Conservation (phyloP, 2,797 vertebrate genomes). For the Meda fulgida region DNA sequence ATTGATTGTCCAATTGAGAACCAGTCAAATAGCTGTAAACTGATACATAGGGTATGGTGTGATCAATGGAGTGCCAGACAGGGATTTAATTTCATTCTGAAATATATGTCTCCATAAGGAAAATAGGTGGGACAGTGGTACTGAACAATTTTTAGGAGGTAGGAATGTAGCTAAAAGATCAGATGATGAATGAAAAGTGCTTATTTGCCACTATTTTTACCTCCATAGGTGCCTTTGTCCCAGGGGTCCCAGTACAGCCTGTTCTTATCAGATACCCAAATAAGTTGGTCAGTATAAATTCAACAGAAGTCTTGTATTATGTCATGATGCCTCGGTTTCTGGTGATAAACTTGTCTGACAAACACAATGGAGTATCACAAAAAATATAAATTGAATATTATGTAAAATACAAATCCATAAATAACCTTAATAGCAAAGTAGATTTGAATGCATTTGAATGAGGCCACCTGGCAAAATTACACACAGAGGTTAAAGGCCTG, state of each 20-base stretch:
- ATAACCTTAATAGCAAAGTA: neutral
- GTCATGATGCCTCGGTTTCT: neutral
- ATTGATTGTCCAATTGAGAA: slow-evolving; percentile 18
- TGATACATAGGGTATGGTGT: slow-evolving; percentile 25
- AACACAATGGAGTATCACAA: slow-evolving; percentile 2
- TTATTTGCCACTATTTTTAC: slow-evolving; percentile 13
- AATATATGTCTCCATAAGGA: neutral
- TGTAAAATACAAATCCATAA: slow-evolving; percentile 5
- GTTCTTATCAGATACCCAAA: slow-evolving; percentile 92
- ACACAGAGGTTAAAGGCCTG: neutral
- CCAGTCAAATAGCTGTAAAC: slow-evolving; percentile 21
- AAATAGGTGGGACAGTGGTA: neutral
- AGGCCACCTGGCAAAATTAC: neutral
- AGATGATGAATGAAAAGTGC: slow-evolving; percentile 1
- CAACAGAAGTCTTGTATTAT: neutral
- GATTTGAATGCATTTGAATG: neutral
- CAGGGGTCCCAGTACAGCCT: slow-evolving; percentile 91
- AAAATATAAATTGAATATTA: neutral
- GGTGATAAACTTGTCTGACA: neutral
- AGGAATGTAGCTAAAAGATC: neutral
- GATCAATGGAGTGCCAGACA: slow-evolving; percentile 30
- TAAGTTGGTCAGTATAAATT: slow-evolving; percentile 81
- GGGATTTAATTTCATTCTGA: slow-evolving; percentile 4
- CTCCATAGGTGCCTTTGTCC: slow-evolving; percentile 89
- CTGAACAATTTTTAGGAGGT: slow-evolving; percentile 6